Evolutionary conservation across 2,797 vertebrate species (phyloP), one percentile per base, ranked within the genome.

Genomic region (Aldrovandia affinis): DNA sequence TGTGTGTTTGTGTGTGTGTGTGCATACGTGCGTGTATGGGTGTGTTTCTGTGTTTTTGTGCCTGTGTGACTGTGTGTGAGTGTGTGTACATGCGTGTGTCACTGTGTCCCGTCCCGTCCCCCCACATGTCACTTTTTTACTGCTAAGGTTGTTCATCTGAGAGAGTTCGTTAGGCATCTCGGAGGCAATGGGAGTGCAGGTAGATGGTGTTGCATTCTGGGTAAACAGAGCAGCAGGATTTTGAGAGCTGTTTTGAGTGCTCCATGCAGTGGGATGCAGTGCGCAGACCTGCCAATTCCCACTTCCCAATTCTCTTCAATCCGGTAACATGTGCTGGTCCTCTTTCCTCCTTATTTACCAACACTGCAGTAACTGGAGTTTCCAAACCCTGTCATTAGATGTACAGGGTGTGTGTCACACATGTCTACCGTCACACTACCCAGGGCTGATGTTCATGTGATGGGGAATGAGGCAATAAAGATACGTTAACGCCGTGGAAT

Each of bases 271-370:
- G 28, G 14, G 65, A 70, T 0, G 10, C 10, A 30, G 63, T 9
- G n/a, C 14, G n/a, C 15, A 9, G 15, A 30, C 30, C 65, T 36
- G 30, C 33, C 65, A 70, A 70, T 15, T 36, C 65, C 65, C 65
- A 18, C 61, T 0, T 30, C n/a, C 65, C 30, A 7, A 39, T 78
- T 36, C 57, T 78, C 52, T 4, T 52, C 4, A 22, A n/a, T 75
- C 10, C n/a, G 65, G 42, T 63, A 39, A 81, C 20, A 33, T 12
- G 65, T 81, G 80, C 28, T 59, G 6, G 44, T 59, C 73, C 52
- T 12, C 7, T 86, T 78, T 2, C 61, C 78, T 77, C 80, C 83
- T 83, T 54, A 68, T 78, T 80, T 47, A 36, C 44, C 39, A 12
- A 61, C 61, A 42, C 22, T 63, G 52, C 12, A 44, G 14, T 80